Percentiles rank a stretch among this genome's conserved stretches.
Evolutionary conservation across 1,140 invertebrate species (phyloP).

Genomic region (Pachyrhynchus sulphureomaculatus): DNA sequence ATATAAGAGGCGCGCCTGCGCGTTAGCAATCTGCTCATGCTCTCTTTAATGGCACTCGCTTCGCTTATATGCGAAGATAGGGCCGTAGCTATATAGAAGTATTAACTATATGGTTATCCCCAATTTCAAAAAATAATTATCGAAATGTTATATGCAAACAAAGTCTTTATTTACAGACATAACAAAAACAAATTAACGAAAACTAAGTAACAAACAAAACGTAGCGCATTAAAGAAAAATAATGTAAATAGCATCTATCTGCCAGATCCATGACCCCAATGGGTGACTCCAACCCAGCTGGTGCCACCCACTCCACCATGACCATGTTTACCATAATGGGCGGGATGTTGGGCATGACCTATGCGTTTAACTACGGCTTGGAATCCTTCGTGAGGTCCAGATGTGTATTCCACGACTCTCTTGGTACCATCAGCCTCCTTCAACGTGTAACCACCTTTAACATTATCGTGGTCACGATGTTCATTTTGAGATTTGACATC

Average conservation of each 20-base stretch:
- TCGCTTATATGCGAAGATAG: no score
- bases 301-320: constrained; percentile 11
- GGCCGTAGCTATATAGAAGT: no score
- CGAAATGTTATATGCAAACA: no score
- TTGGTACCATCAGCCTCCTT: constrained; percentile 53
- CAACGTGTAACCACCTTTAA: constrained; percentile 52
- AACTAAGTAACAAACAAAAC: no score
- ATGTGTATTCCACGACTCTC: constrained; percentile 53
- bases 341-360: constrained; percentile 23
- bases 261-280: constrained; percentile 30
- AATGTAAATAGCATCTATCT: constrained; percentile 3
- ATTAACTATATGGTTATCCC: no score
- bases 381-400: constrained; percentile 49
- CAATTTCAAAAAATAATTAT: no score
- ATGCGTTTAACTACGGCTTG: constrained; percentile 39
- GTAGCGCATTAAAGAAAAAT: no score
- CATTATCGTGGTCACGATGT: constrained; percentile 53
- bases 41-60: no score
- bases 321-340: constrained; percentile 13
- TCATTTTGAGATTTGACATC: constrained; percentile 54
- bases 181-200: no score
- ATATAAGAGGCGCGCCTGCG: no score
- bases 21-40: no score
- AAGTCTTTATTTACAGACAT: no score
- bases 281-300: constrained; percentile 31